These are phyloP conservation scores for Aporrectodea caliginosa DNA, from an alignment of 1,140 invertebrate species.

Conservation along the genomic window DNA sequence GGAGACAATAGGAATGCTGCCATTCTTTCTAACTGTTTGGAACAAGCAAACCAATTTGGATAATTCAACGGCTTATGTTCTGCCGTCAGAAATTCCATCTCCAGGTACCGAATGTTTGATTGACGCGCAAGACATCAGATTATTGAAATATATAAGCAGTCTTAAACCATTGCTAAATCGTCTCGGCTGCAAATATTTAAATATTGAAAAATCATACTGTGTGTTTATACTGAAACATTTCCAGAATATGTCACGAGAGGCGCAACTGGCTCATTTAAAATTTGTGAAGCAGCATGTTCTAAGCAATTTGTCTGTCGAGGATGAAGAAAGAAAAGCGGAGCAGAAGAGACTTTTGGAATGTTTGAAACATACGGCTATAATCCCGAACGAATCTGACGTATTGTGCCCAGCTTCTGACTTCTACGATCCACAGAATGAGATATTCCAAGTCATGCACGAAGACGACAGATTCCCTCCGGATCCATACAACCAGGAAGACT, in stretches of 20 bases:
- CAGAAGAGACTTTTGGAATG: background rate
- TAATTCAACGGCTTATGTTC: no score
- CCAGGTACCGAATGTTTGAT: no score
- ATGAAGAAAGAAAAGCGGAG: background rate
- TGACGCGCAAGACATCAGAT: no score
- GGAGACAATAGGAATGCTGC: no score
- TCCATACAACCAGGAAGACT: constrained; percentile 15
- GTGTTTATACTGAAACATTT: background rate
- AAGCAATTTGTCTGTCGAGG: no score
- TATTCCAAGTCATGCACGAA: constrained; percentile 35
- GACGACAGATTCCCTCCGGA: constrained; percentile 20
- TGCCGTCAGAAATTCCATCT: no score
- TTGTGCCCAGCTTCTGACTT: constrained; percentile 24
- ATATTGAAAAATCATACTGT: no score
- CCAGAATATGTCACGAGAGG: background rate
- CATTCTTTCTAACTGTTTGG: no score
- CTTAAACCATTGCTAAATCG: no score
- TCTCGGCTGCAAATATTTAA: no score
- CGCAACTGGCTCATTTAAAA: background rate
- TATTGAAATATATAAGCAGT: no score
- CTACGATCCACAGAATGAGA: constrained; percentile 28
- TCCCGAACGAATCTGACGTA: constrained; percentile 4
- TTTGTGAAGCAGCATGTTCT: background rate
- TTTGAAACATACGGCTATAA: background rate
- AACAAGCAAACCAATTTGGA: no score